Evolutionary conservation across 1,140 invertebrate genomes (phyloP).

Genomic region (Psix sp.): DNA sequence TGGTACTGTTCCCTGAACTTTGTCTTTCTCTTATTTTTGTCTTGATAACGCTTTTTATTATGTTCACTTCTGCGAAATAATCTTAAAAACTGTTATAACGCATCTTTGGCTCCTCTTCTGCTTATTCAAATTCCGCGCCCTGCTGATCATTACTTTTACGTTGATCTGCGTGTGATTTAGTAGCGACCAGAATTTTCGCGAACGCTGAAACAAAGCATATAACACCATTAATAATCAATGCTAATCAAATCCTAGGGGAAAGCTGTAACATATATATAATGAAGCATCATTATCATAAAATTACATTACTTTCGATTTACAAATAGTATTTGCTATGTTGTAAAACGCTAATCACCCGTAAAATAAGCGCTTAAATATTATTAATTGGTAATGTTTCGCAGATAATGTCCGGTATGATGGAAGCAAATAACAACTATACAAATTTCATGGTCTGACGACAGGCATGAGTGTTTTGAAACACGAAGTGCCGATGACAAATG

Average conservation of each 20-base stretch:
- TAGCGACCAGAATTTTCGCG: constrained; percentile 74
- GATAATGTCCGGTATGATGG: no score
- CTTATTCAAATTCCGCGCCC: constrained; percentile 38
- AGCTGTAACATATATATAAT: no score
- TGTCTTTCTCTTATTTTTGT: constrained; percentile 34
- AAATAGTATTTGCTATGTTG: no score
- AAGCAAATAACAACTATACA: no score
- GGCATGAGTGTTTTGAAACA: constrained; percentile 17
- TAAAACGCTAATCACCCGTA: no score
- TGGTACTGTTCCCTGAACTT: constrained; percentile 16
- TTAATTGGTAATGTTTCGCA: no score
- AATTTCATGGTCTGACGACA: no score
- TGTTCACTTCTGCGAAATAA: constrained; percentile 62
- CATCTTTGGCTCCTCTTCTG: constrained; percentile 76
- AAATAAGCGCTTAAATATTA: no score
- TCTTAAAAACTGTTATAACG: constrained; percentile 73
- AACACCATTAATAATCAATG: constrained; percentile 12
- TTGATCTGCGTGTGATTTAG: constrained; percentile 58
- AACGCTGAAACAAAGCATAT: constrained; percentile 69
- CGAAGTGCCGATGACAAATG: constrained; percentile 19
- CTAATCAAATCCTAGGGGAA: not conserved
- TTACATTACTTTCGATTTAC: no score
- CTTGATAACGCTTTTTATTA: constrained; percentile 56
- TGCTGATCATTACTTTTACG: constrained; percentile 29
- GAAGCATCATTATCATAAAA: no score